These are phyloP conservation scores for Charanyca ferruginea DNA, from an alignment of 2,888 invertebrate species.

Conservation along the genomic window DNA sequence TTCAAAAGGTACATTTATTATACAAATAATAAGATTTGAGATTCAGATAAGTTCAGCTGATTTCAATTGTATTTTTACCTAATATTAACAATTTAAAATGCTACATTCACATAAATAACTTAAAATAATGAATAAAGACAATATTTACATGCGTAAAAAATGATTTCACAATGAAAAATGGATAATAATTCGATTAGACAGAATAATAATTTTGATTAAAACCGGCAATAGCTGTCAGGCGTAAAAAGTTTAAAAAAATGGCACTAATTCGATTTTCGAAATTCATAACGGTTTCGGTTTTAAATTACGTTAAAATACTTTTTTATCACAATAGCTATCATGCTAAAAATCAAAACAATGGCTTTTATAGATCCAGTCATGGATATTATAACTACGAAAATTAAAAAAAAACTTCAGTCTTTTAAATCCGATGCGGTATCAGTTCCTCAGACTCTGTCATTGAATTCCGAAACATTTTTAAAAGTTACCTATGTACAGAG, in stretches of 20 bases:
- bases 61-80: slow-evolving; percentile 84
- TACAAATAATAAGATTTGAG: slow-evolving; percentile 86
- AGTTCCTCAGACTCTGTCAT: slow-evolving; percentile 71
- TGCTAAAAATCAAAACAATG: slow-evolving; percentile 82
- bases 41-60: slow-evolving; percentile 90
- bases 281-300: slow-evolving; percentile 72
- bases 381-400: slow-evolving; percentile 81
- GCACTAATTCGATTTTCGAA: slow-evolving; percentile 78
- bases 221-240: slow-evolving; percentile 78
- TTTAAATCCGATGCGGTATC: slow-evolving; percentile 83
- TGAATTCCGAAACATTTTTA: slow-evolving; percentile 61
- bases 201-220: slow-evolving; percentile 73
- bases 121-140: slow-evolving; percentile 79
- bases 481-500: slow-evolving; percentile 63
- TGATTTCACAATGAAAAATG: slow-evolving; percentile 76
- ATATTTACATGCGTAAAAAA: slow-evolving; percentile 87
- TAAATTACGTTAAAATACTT: slow-evolving; percentile 84
- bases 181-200: slow-evolving; percentile 73
- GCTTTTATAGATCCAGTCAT: slow-evolving; percentile 80
- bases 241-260: slow-evolving; percentile 80
- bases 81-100: slow-evolving; percentile 83
- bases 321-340: slow-evolving; percentile 86
- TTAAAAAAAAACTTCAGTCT: slow-evolving; percentile 86
- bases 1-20: slow-evolving; percentile 84
- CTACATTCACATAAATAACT: slow-evolving; percentile 90